Base-by-base conservation (phyloP, 1,140 invertebrate genomes). In the Neelides sp. region DNA sequence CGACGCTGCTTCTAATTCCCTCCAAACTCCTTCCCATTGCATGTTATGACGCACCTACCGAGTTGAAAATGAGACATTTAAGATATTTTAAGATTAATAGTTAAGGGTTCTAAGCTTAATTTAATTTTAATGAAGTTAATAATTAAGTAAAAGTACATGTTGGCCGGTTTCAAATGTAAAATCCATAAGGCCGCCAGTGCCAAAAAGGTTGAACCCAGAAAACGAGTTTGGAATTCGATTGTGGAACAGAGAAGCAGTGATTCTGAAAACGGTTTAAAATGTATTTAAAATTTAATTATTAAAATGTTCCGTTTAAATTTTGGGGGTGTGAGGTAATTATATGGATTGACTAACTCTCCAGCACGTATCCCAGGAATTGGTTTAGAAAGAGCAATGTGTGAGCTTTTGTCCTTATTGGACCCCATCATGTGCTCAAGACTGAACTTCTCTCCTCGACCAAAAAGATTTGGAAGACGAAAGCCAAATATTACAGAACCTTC, bases 11-110 rank as follows among this genome's bases (percentile, higher is more conserved):
- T 72, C 72, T 1, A 91, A 69, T 51, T 91, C 78, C 54, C 88
- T 69, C 65, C 87, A 83, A 3, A 78, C 66, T 3, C 77, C 85
- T 68, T 91, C 87, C 73, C 84, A 91, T 55, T 84, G 79, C 13
- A 94, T 57, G 63, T 80, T 81, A 64, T 94, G 88, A 52, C 75
- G 77, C 1, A 80, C 67, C 77, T 80, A 64, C 27, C 66, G 64
- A 48, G 24, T 34, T 40, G 26, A 40, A 27, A 48, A 13, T 43
- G 30, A 26, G 26, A 7, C 22, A 44, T 10, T 4, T 20, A 39
- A 50, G 20, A 39, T 32, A 48, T 45, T 22, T 37, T 12, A 10
- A 20, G 8, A 40, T 8, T 8, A 20, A 40, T 40, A 19, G 10
- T 10, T 8, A 43, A 43, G 8, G n/a, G 23, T 35, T 17, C 12